A percentile compares a stretch with the other conserved stretches of the same genome.
Evolutionary conservation across 2,797 vertebrate genomes (phyloP).

Genomic region (Denticeps clupeoides): DNA sequence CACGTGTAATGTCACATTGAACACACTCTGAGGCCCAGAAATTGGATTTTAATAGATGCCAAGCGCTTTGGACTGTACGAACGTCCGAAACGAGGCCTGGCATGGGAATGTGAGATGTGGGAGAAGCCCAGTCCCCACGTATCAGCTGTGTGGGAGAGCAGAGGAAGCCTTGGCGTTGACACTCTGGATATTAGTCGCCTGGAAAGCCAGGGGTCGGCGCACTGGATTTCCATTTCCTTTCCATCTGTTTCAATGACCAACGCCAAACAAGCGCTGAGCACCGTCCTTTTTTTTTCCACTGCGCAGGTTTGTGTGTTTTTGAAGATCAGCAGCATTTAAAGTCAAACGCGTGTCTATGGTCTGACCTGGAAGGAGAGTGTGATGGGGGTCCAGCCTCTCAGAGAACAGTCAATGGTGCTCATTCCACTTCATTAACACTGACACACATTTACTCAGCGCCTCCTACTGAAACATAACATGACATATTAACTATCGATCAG

Average conservation of each 20-base stretch:
- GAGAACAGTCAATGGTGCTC: constrained; percentile 6
- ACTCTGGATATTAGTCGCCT: constrained; percentile 56
- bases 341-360: constrained; percentile 61
- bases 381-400: constrained; percentile 20
- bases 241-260: constrained; percentile 46
- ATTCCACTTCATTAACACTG: constrained; percentile 24
- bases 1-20: constrained; percentile 58
- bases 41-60: constrained; percentile 3
- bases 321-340: constrained; percentile 48
- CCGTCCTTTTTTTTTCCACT: constrained; percentile 9
- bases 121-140: no score
- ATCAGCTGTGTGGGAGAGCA: no score
- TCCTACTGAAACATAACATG: constrained; percentile 17
- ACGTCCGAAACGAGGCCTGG: neutral
- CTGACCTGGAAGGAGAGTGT: constrained; percentile 42
- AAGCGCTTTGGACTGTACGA: neutral
- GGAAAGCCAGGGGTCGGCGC: constrained; percentile 40
- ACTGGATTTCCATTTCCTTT: constrained; percentile 57
- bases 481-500: constrained; percentile 27
- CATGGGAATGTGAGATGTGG: neutral
- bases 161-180: constrained; percentile 54
- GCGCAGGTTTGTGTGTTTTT: constrained; percentile 59
- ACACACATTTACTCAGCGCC: constrained; percentile 16
- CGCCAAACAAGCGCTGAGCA: constrained; percentile 49
- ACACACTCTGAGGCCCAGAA: constrained; percentile 30